Base-by-base conservation (phyloP, 2,888 invertebrate genomes). In the Andrena minutula region DNA sequence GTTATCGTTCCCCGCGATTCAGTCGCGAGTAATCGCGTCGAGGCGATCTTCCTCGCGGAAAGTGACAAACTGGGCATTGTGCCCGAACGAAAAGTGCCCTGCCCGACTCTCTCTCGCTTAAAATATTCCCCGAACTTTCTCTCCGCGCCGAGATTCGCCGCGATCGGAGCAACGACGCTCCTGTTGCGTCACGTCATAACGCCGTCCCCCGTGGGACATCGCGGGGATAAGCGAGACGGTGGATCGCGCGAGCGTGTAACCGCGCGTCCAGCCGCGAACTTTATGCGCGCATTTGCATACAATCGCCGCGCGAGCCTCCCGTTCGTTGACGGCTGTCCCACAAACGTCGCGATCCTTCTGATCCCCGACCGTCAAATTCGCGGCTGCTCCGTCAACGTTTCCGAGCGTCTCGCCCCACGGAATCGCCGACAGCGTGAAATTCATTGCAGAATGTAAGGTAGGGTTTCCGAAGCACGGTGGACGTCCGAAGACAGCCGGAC, bases 251-350 rank as follows among this genome's bases (percentile, higher is more conserved):
- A 73, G 53, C 56, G 28, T 64, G 56, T 61, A 75, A 69, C 79
- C 61, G 70, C 65, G 56, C 61, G 70, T 56, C 51, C 61, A 60
- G 35, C 66, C 77, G 30, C 74, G 58, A 82, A 71, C 77, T 73
- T 82, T 82, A 70, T 64, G 71, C 82, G 58, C 47, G 32, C 28
- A 83, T 83, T 83, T 83, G 82, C 83, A 83, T 83, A 83, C 82
- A 83, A 83, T 84, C 71, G 83, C 58, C 28, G 72, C 70, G 73
- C 69, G 65, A 78, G 69, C 58, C 73, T 74, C 30, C 66, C 26
- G 56, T 32, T 10, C 47, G 30, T 10, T 23, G 64, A 35, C 61
- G 49, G 63, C 53, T 58, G 75, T 75, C 63, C 71, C 64, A 60
- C 64, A 65, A 70, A 56, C 81, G 76, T 70, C 69, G 71, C 64